Percentiles rank a stretch among this genome's conserved stretches.
Evolutionary conservation across 2,797 vertebrate species (phyloP).

Genomic region (Mionectes olivaceus): DNA sequence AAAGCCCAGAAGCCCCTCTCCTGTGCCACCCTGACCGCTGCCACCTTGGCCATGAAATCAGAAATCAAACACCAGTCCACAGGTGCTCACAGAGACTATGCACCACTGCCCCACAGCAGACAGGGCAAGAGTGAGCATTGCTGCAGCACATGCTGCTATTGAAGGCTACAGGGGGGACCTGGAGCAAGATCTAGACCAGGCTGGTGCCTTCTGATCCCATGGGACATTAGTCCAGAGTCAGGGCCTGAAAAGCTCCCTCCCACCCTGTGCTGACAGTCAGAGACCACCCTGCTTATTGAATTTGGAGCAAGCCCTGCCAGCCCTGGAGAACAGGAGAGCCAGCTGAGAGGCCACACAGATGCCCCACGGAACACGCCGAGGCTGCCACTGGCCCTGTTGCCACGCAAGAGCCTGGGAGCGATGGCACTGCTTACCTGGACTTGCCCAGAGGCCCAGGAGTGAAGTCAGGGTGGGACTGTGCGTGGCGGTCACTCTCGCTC

Average conservation of each 20-base stretch:
- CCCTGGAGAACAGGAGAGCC: not conserved
- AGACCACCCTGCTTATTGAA: not conserved
- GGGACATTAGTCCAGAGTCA: accelerated
- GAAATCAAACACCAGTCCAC: not conserved
- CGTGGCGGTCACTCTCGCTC: slow-evolving; percentile 85
- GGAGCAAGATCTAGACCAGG: not conserved
- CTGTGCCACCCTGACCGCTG: not conserved
- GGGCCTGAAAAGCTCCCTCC: not conserved
- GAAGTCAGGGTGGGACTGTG: slow-evolving; percentile 67
- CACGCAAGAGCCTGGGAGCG: not conserved
- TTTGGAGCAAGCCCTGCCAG: not conserved
- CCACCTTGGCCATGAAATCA: accelerated
- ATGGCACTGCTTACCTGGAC: slow-evolving; percentile 65
- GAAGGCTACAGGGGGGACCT: not conserved
- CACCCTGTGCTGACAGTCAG: not conserved
- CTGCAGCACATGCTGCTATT: not conserved
- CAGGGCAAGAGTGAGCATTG: not conserved
- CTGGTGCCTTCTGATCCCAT: not conserved
- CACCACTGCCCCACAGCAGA: not conserved
- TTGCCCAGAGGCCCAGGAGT: slow-evolving; percentile 52
- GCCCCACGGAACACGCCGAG: not conserved
- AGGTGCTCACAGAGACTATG: not conserved
- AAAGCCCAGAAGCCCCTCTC: not conserved
- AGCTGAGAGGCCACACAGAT: not conserved
- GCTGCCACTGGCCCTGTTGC: not conserved